Evolutionary conservation across 2,797 vertebrate genomes (phyloP).

Genomic region (Thunnus albacares): DNA sequence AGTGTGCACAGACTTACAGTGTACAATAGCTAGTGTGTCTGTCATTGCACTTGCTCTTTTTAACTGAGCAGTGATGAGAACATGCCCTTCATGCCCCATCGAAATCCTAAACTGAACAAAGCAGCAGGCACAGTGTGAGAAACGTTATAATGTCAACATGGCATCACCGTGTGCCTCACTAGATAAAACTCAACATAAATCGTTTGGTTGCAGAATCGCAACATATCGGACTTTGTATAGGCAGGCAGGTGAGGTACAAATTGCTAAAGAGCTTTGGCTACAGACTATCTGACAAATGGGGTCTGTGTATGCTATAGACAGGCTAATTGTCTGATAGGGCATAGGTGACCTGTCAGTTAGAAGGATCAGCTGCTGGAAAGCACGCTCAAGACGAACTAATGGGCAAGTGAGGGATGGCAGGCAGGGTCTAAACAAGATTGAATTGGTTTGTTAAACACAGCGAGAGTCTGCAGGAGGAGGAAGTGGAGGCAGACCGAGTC

Average conservation of each 20-base stretch:
- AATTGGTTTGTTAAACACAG: slow-evolving; percentile 8
- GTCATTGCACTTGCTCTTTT: no score
- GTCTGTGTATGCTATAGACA: neutral
- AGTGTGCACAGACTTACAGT: no score
- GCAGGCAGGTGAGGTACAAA: neutral
- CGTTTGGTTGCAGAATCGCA: no score
- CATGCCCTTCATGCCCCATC: no score
- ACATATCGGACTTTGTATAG: neutral
- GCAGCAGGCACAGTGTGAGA: no score
- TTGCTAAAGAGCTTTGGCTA: neutral
- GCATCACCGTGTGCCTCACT: no score
- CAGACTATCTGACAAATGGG: no score
- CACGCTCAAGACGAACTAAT: neutral
- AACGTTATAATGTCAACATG: no score
- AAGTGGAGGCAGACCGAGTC: neutral
- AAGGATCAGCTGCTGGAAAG: neutral
- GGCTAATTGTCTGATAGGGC: neutral
- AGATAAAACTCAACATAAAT: no score
- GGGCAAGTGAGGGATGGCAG: neutral
- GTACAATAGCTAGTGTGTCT: no score
- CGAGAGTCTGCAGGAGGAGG: neutral
- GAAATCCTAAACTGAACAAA: no score
- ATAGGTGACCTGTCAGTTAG: neutral
- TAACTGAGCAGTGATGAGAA: no score
- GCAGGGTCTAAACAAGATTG: neutral